Evolutionary conservation across 2,797 vertebrate species (phyloP).

Genomic region (Falco novaeseelandiae): DNA sequence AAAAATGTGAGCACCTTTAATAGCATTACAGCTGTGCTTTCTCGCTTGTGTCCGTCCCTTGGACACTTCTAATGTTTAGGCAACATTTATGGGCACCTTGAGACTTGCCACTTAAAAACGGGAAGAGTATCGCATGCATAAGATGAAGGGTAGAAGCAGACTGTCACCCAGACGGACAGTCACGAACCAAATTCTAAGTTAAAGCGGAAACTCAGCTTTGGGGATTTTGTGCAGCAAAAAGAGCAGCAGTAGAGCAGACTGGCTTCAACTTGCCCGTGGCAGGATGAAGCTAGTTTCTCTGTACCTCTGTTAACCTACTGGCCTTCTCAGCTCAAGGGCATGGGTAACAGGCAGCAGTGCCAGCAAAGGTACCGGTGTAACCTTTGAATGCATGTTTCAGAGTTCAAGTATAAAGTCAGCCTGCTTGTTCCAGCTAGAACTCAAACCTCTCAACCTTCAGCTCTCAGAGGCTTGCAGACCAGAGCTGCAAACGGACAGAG

Average conservation of each 20-base stretch:
- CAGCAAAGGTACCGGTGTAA: not conserved
- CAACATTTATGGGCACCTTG: not conserved
- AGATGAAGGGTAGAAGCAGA: not conserved
- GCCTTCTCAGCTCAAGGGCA: not conserved
- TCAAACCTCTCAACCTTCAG: not conserved
- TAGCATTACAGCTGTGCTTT: not conserved
- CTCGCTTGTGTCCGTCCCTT: not conserved
- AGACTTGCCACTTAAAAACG: not conserved
- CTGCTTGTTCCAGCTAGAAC: not conserved
- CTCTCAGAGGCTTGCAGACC: not conserved
- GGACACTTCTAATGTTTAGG: not conserved
- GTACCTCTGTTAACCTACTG: not conserved
- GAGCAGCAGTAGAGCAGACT: not conserved
- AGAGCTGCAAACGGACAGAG: not conserved
- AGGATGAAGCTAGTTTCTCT: slow-evolving; percentile 38
- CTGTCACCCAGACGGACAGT: not conserved
- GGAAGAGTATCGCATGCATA: rapidly evolving
- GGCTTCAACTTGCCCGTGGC: not conserved
- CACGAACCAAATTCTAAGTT: not conserved
- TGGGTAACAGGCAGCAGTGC: not conserved
- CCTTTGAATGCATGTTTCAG: not conserved
- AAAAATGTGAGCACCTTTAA: not conserved
- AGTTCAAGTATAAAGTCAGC: not conserved
- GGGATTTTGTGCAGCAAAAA: slow-evolving; percentile 7
- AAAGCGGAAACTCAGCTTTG: not conserved